Base-by-base conservation (phyloP, 92 coral and sea anemone species). In the Virgularia gustaviana region DNA sequence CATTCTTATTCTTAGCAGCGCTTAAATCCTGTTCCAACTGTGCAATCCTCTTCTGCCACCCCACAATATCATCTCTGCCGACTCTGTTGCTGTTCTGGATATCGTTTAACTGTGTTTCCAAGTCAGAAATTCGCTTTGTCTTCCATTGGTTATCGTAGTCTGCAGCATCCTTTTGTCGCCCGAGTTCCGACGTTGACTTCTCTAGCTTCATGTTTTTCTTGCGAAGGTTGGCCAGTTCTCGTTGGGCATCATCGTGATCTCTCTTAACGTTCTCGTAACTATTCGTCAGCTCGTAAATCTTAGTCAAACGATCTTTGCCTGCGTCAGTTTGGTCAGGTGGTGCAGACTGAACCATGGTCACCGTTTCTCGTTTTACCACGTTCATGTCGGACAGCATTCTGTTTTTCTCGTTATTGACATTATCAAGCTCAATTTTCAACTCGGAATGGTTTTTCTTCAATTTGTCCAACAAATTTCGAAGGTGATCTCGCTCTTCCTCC, bases 61-160 rank as follows among this genome's bases (percentile, higher is more conserved):
- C 82, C 83, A 94, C 32, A 60, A 94, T 85, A 65, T 94, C 99
- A 34, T 78, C 90, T 55, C 85, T 89, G 25, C 91, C 99, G 72
- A 84, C 90, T 52, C 83, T 83, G 74, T 81, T 89, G 63, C 88
- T 94, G 55, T 84, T 89, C 52, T 94, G 94, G 49, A 94, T 73
- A 76, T 89, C 70, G 56, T 87, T 83, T 23, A 89, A 72, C 35
- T 89, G 77, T 58, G 89, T 87, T 72, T 94, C 96, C n/a, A 94
- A 77, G 67, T 94, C 96, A 68, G 77, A 74, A 29, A 94, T 75
- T 56, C 91, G 88, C 61, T 90, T 89, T 57, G 76, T 73, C 32
- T 83, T 83, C 78, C 86, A 83, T 49, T 76, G 80, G 36, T 75
- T 90, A 29, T 94, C 96, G 72, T 89, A 94, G 66, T 82, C 90